These are phyloP conservation scores for Sapayoa aenigma DNA, from an alignment of 2,113 vertebrate genomes.

Conservation along the genomic window DNA sequence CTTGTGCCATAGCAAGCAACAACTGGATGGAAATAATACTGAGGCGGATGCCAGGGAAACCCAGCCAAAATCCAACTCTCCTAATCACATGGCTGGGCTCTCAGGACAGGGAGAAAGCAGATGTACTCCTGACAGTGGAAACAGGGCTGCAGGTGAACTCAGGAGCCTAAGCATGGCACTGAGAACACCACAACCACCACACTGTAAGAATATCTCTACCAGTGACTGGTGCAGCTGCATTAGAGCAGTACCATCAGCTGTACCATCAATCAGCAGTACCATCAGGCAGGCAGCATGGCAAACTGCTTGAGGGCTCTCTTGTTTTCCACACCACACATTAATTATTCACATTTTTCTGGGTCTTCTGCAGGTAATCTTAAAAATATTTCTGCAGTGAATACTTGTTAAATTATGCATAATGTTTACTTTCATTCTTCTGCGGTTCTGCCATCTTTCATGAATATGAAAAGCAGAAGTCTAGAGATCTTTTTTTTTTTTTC, in stretches of 20 bases:
- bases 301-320: not conserved
- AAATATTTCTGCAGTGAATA: not conserved
- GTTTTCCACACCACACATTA: not conserved
- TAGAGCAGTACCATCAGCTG: not conserved
- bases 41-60: not conserved
- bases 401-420: slow-evolving; percentile 54
- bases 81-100: not conserved
- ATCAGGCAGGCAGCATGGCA: not conserved
- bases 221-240: not conserved
- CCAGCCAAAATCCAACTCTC: not conserved
- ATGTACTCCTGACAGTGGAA: not conserved
- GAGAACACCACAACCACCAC: not conserved
- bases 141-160: not conserved
- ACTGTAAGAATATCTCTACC: not conserved
- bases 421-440: slow-evolving; percentile 34
- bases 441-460: not conserved
- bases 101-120: not conserved
- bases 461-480: slow-evolving; percentile 6
- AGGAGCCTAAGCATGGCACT: rapidly evolving
- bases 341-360: slow-evolving; percentile 14
- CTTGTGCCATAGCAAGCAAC: not conserved
- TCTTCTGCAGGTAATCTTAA: slow-evolving; percentile 36
- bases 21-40: not conserved
- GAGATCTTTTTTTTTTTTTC: not conserved
- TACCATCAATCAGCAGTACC: not conserved